Conservation (phyloP, 2,797 vertebrate genomes). For the Hafferia zeledoni region DNA sequence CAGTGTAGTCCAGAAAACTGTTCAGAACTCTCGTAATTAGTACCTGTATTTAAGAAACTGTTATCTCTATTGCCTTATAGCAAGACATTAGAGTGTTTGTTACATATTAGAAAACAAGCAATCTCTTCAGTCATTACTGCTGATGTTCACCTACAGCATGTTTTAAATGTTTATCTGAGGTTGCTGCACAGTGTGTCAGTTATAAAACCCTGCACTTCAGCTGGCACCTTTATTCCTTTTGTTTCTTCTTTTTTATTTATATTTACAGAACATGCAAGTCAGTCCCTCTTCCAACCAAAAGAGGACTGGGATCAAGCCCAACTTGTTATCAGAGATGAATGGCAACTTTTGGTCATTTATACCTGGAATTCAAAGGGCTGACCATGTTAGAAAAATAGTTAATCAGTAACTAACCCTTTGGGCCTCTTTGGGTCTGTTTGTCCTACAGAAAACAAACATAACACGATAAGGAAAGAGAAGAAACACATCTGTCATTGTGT, state of each 20-base stretch:
- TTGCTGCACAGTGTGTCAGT: neutral
- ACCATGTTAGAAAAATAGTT: neutral
- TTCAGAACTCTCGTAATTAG: neutral
- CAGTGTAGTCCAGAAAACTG: neutral
- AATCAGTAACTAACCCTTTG: constrained; percentile 1
- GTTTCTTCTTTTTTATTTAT: neutral
- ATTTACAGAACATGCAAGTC: neutral
- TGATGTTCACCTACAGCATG: neutral
- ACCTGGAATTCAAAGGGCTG: neutral
- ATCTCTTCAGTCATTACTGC: neutral
- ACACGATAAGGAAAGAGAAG: neutral
- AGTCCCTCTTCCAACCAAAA: neutral
- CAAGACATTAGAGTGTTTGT: neutral
- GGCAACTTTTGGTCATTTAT: neutral
- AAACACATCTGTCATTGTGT: neutral
- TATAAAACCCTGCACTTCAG: neutral
- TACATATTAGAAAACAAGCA: neutral
- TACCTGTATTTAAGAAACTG: neutral
- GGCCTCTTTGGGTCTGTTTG: neutral
- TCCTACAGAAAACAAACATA: neutral
- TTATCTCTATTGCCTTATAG: neutral
- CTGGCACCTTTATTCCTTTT: neutral
- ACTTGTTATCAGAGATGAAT: neutral
- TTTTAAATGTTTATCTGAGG: neutral
- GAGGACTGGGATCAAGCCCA: neutral